Conservation (phyloP, 2,113 vertebrate genomes). For the Myotis brandtii region DNA sequence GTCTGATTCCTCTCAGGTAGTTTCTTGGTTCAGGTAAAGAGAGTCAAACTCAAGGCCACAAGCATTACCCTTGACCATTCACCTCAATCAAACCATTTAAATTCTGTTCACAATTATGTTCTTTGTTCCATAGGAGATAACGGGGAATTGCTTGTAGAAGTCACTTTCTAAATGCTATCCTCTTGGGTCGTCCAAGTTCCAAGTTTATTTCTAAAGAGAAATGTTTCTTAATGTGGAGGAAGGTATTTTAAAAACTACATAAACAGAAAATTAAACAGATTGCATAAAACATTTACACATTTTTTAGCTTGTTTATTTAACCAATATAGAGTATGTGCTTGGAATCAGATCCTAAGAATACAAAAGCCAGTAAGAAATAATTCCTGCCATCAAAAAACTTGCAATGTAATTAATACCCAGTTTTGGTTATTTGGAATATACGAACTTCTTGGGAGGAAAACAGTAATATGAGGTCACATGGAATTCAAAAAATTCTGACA, state of each 20-base stretch:
- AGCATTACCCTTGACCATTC: neutral
- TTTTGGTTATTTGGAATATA: conserved; percentile 8
- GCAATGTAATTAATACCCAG: neutral
- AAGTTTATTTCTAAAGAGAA: neutral
- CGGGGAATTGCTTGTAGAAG: neutral
- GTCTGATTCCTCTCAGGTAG: neutral
- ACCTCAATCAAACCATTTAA: neutral
- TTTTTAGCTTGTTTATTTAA: conserved; percentile 35
- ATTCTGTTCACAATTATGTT: neutral
- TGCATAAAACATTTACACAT: neutral
- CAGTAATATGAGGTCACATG: neutral
- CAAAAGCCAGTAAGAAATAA: neutral
- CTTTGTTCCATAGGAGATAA: neutral
- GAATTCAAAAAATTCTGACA: neutral
- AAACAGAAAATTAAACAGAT: neutral
- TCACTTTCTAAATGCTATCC: neutral
- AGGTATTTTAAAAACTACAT: neutral
- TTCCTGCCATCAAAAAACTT: neutral
- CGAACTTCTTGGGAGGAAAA: neutral
- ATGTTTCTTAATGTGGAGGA: neutral
- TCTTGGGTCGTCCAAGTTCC: neutral
- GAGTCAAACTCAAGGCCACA: neutral
- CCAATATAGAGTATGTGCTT: neutral
- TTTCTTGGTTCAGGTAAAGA: neutral
- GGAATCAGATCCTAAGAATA: neutral